Conservation (phyloP, 2,113 vertebrate species). For the Tychaedon coryphoeus region DNA sequence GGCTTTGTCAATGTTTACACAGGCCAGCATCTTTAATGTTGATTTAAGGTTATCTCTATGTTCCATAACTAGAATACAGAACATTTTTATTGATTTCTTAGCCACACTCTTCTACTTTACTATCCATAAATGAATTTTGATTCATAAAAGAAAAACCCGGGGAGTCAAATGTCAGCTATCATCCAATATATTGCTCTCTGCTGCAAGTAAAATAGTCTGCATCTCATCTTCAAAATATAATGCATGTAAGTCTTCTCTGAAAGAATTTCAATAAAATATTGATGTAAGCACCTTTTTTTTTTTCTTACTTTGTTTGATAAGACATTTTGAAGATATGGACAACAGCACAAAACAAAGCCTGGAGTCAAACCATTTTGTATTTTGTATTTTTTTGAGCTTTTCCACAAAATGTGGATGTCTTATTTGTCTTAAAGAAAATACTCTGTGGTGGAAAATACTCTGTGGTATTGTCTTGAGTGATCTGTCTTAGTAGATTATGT, state of each 20-base stretch:
- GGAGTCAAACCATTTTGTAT: neutral
- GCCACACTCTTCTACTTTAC: conserved; percentile 50
- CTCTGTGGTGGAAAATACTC: neutral
- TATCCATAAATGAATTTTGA: conserved; percentile 75
- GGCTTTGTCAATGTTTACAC: conserved; percentile 46
- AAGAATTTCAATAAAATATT: conserved; percentile 77
- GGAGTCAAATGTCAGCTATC: conserved; percentile 70
- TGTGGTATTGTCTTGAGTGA: neutral
- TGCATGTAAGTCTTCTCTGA: conserved; percentile 60
- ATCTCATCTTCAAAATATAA: conserved; percentile 66
- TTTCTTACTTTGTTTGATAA: conserved; percentile 36
- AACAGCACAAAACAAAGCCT: neutral
- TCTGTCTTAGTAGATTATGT: neutral
- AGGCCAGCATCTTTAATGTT: conserved; percentile 62
- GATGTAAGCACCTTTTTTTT: conserved; percentile 55
- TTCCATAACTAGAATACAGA: conserved; percentile 61
- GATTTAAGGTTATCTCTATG: conserved; percentile 60
- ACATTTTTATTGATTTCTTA: conserved; percentile 67
- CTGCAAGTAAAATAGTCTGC: conserved; percentile 58
- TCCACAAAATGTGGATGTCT: neutral
- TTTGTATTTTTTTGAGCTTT: neutral
- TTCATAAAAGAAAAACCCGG: conserved; percentile 67
- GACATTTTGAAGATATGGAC: conserved; percentile 39
- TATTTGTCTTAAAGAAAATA: neutral
- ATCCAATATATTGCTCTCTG: conserved; percentile 66